Evolutionary conservation across 2,797 vertebrate genomes (phyloP).

Genomic region (Chiloscyllium punctatum): DNA sequence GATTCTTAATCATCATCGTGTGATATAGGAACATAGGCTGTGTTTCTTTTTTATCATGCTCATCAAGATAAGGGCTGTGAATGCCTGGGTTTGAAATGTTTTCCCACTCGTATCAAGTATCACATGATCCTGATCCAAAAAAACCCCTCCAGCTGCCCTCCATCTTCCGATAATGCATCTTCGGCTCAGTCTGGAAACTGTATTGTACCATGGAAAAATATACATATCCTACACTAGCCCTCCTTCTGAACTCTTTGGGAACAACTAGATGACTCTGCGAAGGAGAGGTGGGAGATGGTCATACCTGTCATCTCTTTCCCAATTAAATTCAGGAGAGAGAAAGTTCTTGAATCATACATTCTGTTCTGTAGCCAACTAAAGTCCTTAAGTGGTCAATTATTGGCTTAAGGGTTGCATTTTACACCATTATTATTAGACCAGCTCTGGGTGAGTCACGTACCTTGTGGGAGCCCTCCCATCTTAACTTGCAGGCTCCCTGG

Average conservation of each 20-base stretch:
- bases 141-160: background rate
- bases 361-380: no score
- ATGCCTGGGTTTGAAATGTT: background rate
- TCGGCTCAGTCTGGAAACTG: background rate
- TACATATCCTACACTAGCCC: background rate
- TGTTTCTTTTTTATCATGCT: background rate
- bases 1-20: background rate
- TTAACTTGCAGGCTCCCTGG: no score
- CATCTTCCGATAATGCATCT: background rate
- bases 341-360: no score
- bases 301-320: no score
- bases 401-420: no score
- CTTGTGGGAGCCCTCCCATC: no score
- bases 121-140: background rate
- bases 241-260: background rate
- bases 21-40: background rate
- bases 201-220: background rate
- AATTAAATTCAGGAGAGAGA: no score
- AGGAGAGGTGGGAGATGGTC: no score
- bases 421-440: no score
- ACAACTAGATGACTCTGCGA: no score
- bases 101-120: background rate
- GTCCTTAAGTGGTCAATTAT: no score
- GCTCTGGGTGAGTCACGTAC: no score
- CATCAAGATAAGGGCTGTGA: background rate